Evolutionary conservation across 2,888 invertebrate genomes (phyloP), one percentile per base, ranked within the genome.

Genomic region (Leucoma salicis): DNA sequence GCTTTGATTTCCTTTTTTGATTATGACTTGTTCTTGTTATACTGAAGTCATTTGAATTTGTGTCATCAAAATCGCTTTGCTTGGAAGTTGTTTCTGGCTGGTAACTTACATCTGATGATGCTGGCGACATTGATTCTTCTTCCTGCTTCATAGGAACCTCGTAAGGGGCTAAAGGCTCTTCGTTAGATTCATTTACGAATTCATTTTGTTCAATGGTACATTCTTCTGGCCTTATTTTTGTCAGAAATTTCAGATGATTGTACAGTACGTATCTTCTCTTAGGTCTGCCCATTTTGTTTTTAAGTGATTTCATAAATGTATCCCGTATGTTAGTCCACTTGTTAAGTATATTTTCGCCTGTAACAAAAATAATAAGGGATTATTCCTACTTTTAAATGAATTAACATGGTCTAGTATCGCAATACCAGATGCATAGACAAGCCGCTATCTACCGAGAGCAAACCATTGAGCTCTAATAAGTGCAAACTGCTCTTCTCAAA

Each of bases 241-340:
- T 57, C 0, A 89, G 66, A 50, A 88, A 89, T 31, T 73, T 69
- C 3, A 89, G 57, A 18, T 86, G 70, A 1, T 86, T 67, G 53
- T 86, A 66, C 0, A 79, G 56, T 0, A 86, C 47, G 49, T 89
- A 89, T 44, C 66, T 75, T 25, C 69, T 67, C 52, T 78, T 80
- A 0, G 76, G 76, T 31, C 64, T 72, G 0, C 82, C 82, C 60
- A 69, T 62, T 64, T 65, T 78, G 0, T 57, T 60, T 62, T 75
- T 81, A 0, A 88, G 65, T 0, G 79, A 74, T 51, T 80, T 86
- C 2, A 82, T 65, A 42, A 88, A 89, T 0, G 88, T 82, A 46
- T 89, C 88, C 0, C 88, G 70, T 6, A 84, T 63, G 57, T 88
- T 87, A 0, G 83, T 83, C 88, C 88, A 89, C 60, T 86, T 89